phyloP scores from a whole-genome alignment of 2,888 invertebrate species.

The Harpalus rubripes region DNA sequence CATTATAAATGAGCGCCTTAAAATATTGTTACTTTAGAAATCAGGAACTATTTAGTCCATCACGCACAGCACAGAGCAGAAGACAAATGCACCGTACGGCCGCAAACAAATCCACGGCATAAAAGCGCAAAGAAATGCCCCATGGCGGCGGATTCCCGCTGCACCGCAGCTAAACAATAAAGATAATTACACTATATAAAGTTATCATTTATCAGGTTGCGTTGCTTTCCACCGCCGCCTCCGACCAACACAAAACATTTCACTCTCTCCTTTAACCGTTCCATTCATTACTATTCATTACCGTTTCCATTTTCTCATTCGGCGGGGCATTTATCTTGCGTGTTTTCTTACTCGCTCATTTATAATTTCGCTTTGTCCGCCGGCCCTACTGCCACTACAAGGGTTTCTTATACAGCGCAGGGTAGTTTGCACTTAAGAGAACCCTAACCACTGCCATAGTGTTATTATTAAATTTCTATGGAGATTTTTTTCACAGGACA shows the following conservation, averaged over 20 bases:
- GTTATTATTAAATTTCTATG: neutral
- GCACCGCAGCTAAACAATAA: constrained; percentile 57
- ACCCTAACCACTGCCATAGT: neutral
- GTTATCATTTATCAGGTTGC: constrained; percentile 60
- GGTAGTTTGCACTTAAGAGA: neutral
- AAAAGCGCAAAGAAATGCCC: constrained; percentile 15
- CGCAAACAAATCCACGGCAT: constrained; percentile 25
- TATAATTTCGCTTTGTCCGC: constrained; percentile 72
- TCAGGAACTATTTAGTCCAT: constrained; percentile 26
- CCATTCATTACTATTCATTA: constrained; percentile 77
- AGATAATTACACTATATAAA: constrained; percentile 64
- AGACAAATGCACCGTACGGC: constrained; percentile 6
- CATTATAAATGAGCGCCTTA: constrained; percentile 36
- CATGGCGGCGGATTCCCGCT: constrained; percentile 16
- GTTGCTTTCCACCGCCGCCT: constrained; percentile 4
- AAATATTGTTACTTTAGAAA: constrained; percentile 46
- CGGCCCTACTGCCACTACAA: neutral
- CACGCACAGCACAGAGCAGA: constrained; percentile 23
- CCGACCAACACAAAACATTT: constrained; percentile 72
- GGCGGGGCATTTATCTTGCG: constrained; percentile 75
- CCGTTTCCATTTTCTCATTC: constrained; percentile 76
- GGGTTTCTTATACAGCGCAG: constrained; percentile 3
- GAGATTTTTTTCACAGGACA: neutral
- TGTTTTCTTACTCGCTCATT: constrained; percentile 74
- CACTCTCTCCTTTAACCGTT: constrained; percentile 75